Percentiles rank a stretch among this genome's conserved stretches.
These are phyloP conservation scores for Lipotes vexillifer DNA, from an alignment of 2,113 vertebrate species.

Conservation along the genomic window DNA sequence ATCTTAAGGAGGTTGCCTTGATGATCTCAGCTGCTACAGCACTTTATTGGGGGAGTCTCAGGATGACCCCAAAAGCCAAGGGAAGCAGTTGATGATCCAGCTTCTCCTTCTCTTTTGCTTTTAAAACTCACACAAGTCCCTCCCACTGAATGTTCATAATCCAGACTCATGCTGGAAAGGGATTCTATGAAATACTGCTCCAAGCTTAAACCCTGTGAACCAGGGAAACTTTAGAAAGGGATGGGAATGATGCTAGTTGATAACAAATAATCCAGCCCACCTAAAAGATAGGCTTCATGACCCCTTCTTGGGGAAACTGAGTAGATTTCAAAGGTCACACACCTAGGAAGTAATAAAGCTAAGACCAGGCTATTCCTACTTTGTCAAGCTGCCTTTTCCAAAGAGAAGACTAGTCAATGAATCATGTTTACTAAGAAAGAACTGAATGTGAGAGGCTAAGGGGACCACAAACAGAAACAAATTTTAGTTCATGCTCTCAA, in stretches of 20 bases:
- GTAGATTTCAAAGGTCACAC: not conserved
- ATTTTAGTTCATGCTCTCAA: not conserved
- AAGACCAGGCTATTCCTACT: not conserved
- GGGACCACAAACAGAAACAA: not conserved
- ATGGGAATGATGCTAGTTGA: not conserved
- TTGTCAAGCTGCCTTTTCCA: not conserved
- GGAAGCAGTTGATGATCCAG: not conserved
- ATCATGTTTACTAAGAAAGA: not conserved
- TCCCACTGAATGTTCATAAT: not conserved
- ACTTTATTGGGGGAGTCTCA: not conserved
- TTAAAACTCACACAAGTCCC: not conserved
- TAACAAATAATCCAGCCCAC: not conserved
- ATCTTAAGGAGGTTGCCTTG: not conserved
- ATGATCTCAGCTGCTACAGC: not conserved
- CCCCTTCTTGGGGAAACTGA: not conserved
- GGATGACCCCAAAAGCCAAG: not conserved
- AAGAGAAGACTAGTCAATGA: not conserved
- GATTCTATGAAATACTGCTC: not conserved
- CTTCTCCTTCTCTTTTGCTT: not conserved
- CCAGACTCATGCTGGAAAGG: not conserved
- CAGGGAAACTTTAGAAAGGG: not conserved
- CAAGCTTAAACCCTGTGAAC: not conserved
- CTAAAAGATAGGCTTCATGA: not conserved
- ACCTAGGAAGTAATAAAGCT: not conserved
- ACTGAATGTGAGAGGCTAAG: not conserved